Evolutionary conservation across 2,797 vertebrate species (phyloP).

Genomic region (Telmatherina bonti): DNA sequence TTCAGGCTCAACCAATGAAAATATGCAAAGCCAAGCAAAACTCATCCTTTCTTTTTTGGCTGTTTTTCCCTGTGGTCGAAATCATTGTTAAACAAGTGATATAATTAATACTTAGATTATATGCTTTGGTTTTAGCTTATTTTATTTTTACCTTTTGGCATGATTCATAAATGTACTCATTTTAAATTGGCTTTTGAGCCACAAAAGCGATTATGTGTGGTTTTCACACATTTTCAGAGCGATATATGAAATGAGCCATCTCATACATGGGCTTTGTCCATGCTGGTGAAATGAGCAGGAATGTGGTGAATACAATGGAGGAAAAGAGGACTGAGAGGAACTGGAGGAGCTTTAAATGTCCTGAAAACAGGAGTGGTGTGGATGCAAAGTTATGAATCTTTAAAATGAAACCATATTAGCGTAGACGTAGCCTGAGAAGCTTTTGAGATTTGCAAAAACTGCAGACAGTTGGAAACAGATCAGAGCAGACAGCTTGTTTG

Average conservation of each 20-base stretch:
- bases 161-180: not conserved
- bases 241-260: not conserved
- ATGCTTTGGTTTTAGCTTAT: constrained; percentile 1
- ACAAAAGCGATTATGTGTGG: not conserved
- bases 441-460: constrained; percentile 6
- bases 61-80: not conserved
- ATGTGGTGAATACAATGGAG: not conserved
- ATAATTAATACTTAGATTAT: constrained; percentile 9
- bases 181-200: not conserved
- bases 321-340: not conserved
- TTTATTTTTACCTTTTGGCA: not conserved
- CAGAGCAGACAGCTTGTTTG: constrained; percentile 45
- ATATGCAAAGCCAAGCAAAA: constrained; percentile 13
- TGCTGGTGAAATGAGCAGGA: not conserved
- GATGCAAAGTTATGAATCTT: not conserved
- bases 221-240: not conserved
- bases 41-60: not conserved
- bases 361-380: not conserved
- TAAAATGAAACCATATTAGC: constrained; percentile 14
- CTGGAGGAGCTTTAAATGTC: too few relatives aligned
- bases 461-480: constrained; percentile 38
- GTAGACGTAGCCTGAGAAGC: not conserved
- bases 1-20: constrained; percentile 5
- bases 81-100: not conserved
- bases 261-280: not conserved